Base-by-base conservation (phyloP, 2,113 vertebrate species). In the Misgurnus mizolepis region DNA sequence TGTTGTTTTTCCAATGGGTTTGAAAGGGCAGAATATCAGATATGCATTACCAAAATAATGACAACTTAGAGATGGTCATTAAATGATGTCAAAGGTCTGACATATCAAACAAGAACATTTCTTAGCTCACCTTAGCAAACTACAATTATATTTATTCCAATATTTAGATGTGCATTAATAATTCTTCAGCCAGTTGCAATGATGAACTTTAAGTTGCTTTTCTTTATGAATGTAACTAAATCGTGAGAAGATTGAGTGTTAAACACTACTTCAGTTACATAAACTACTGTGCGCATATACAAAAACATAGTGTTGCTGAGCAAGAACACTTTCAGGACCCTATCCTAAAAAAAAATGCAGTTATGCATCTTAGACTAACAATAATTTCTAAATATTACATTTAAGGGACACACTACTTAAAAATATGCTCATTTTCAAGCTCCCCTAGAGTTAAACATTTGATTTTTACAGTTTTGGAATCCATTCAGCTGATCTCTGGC, bases 51-150 rank as follows among this genome's bases (percentile, higher is more conserved):
- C 55, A 58, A 58, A 56, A 56, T 56, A n/a, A 7, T 56, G 6
- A n/a, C 55, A 60, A 73, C 15, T 10, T 17, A 55, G 53, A 17
- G 53, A 55, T 15, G 55, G 6, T n/a, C 17, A 58, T 17, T 17
- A 58, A 72, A 72, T 7, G 5, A 40, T 73, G 7, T 73, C 40
- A 61, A 73, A 9, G 55, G 55, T 73, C 71, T 61, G 71, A 60
- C 71, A 73, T 73, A 73, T 45, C 71, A 73, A 41, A 60, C 22
- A 8, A 58, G 6, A 60, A 43, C 71, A 43, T 73, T 73, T 60
- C 71, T 43, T 6, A 60, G 53, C 53, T 45, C 71, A 72, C 34
- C 50, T 41, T n/a, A 56, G n/a, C 9, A 10, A 2, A 72, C 34
- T 11, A 34, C 27, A 34, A 34, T 22, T 22, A 22, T 34, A 34